A percentile compares a stretch with the other conserved stretches of the same genome.
phyloP scores from a whole-genome alignment of 2,888 invertebrate genomes.

The Leptinotarsa tumamoca region DNA sequence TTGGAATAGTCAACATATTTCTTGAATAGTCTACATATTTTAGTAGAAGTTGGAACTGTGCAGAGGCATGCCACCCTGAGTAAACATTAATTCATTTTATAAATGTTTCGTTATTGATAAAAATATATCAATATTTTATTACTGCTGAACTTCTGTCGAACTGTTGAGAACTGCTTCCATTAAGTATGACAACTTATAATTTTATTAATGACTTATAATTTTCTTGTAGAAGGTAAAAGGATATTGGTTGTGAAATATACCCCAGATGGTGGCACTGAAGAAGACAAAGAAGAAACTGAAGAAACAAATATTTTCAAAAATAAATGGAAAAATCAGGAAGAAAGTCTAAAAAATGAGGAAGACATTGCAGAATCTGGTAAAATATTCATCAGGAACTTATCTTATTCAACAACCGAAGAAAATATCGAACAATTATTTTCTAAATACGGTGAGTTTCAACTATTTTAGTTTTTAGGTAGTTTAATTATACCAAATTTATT shows the following conservation, averaged over 20 bases:
- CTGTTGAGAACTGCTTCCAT: too few species aligned
- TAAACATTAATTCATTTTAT: too few species aligned
- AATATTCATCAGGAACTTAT: constrained; percentile 91
- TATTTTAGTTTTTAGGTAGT: background rate
- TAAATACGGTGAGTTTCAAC: constrained; percentile 76
- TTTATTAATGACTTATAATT: too few species aligned
- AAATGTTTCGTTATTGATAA: too few species aligned
- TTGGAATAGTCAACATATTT: too few species aligned
- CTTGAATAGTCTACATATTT: too few species aligned
- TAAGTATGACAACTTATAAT: too few species aligned
- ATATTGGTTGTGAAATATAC: constrained; percentile 58
- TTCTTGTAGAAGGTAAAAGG: constrained; percentile 59
- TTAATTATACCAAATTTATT: background rate
- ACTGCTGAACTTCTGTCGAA: too few species aligned
- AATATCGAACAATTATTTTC: constrained; percentile 86
- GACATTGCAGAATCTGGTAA: constrained; percentile 90
- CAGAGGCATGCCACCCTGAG: too few species aligned
- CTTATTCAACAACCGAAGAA: constrained; percentile 87
- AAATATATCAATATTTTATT: too few species aligned
- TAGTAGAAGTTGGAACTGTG: too few species aligned
- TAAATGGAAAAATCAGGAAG: constrained; percentile 75
- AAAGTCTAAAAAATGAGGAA: constrained; percentile 78
- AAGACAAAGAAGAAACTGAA: constrained; percentile 42
- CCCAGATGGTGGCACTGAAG: constrained; percentile 42
- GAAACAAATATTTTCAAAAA: constrained; percentile 57